A percentile compares a stretch with the other conserved stretches of the same genome.
These are phyloP conservation scores for Phymatocera aterrima DNA, from an alignment of 2,888 invertebrate genomes.

Conservation along the genomic window DNA sequence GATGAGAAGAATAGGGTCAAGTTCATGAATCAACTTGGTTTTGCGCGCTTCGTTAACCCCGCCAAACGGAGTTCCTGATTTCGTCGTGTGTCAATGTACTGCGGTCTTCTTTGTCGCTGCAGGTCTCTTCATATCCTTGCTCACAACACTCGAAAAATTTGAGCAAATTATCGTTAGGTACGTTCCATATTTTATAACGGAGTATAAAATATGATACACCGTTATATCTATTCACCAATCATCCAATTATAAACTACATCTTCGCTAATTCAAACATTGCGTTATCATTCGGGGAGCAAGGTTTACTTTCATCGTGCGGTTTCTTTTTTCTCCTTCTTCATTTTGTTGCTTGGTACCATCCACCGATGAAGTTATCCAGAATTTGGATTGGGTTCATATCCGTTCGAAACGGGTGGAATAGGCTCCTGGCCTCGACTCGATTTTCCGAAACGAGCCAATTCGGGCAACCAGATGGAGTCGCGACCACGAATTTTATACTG, in stretches of 20 bases:
- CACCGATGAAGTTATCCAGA: not conserved
- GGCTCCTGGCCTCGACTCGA: slow-evolving; percentile 17
- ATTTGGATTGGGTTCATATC: not conserved
- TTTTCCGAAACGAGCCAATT: slow-evolving; percentile 1
- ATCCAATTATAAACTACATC: too few species aligned
- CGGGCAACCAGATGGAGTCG: slow-evolving; percentile 35
- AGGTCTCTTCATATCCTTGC: not conserved
- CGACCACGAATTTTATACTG: slow-evolving; percentile 35
- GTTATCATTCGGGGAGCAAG: not conserved
- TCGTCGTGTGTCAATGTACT: not conserved
- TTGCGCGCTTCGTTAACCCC: not conserved
- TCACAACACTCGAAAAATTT: not conserved
- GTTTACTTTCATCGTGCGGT: not conserved
- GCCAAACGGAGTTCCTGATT: not conserved
- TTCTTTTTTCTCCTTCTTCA: not conserved
- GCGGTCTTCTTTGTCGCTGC: not conserved
- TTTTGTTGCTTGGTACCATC: too few species aligned
- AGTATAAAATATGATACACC: too few species aligned
- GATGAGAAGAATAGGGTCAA: too few species aligned
- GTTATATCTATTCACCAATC: too few species aligned
- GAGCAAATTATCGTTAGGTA: too few species aligned
- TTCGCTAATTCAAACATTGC: not conserved
- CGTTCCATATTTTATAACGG: too few species aligned
- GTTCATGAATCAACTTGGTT: not conserved
- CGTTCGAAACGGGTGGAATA: not conserved